Evolutionary conservation across 2,113 vertebrate genomes (phyloP), one percentile per base, ranked within the genome.

Genomic region (Puntigrus tetrazona): DNA sequence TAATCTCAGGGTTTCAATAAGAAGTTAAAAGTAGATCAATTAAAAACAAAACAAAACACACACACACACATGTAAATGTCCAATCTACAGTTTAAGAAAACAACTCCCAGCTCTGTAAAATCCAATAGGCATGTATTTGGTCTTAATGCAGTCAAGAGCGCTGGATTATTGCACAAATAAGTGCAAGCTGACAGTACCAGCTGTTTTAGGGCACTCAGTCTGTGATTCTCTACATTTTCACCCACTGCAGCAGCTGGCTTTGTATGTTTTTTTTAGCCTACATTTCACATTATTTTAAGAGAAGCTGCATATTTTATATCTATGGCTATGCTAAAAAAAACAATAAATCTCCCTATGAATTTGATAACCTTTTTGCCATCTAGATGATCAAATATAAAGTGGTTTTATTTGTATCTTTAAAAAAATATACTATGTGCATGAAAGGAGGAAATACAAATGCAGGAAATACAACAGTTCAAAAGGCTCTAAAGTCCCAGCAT

Each of bases 231-330:
- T 72, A 38, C 38, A 5, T 25, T 70, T 81, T 81, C 78, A 84
- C 77, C 82, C 69, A 76, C 81, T 76, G 27, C 59, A 84, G 34
- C 34, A 80, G 79, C 82, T 76, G 86, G 47, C 65, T 22, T 41
- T n/a, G 69, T 25, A 11, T 72, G 36, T 72, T 36, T 43, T 36
- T 43, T 72, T 72, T 43, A 72, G 22, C 38, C 69, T 14, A 41
- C 22, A 43, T 72, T 43, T 43, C 36, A 22, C 18, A 36, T 69
- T 9, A 34, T 67, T 34, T 67, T 67, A 67, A 34, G 16, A 20
- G 29, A 67, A 67, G 29, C 29, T 38, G 67, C 34, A 38, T 72
- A 22, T 43, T 25, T 72, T 72, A 70, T 41, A 72, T 72, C 69
- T 69, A 70, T 8, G 22, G 18, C 18, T 70, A n/a, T n/a, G 5